Conservation (phyloP, 2,888 invertebrate species). For the Polia nebulosa region DNA sequence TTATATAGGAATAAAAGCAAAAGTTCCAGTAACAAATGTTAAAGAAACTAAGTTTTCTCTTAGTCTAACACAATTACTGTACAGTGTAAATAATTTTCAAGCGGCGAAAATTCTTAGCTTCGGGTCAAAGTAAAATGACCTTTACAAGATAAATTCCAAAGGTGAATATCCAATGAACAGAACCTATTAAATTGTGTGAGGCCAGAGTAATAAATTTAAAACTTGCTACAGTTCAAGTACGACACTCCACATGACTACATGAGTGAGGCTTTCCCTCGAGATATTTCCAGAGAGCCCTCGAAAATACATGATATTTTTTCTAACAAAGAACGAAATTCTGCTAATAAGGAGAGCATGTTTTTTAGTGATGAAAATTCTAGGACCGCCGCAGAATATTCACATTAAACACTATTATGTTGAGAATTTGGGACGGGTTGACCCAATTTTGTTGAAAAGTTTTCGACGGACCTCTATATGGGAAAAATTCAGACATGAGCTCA, state of each 20-base stretch:
- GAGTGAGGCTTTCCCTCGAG: constrained; percentile 53
- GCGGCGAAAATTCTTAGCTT: constrained; percentile 10
- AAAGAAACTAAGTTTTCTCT: constrained; percentile 23
- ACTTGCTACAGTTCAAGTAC: constrained; percentile 55
- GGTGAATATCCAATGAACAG: constrained; percentile 52
- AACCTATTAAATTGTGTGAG: constrained; percentile 56
- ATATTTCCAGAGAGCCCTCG: constrained; percentile 49
- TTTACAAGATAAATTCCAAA: constrained; percentile 41
- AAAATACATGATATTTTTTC: constrained; percentile 52
- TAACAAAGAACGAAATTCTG: constrained; percentile 42
- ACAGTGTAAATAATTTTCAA: constrained; percentile 47
- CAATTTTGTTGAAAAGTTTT: constrained; percentile 27
- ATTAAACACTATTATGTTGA: constrained; percentile 13
- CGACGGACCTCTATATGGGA: background rate
- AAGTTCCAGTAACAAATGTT: constrained; percentile 24
- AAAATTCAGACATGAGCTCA: background rate
- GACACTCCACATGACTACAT: constrained; percentile 58
- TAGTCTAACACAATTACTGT: constrained; percentile 29
- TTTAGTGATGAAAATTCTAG: constrained; percentile 25
- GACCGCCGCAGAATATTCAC: constrained; percentile 5
- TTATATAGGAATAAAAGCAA: constrained; percentile 5
- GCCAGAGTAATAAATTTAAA: constrained; percentile 64
- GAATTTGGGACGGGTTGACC: constrained; percentile 20
- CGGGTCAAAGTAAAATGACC: constrained; percentile 48
- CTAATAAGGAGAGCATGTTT: constrained; percentile 25